Base-by-base conservation (phyloP, 2,797 vertebrate genomes). In the Gallinago nigripennis region DNA sequence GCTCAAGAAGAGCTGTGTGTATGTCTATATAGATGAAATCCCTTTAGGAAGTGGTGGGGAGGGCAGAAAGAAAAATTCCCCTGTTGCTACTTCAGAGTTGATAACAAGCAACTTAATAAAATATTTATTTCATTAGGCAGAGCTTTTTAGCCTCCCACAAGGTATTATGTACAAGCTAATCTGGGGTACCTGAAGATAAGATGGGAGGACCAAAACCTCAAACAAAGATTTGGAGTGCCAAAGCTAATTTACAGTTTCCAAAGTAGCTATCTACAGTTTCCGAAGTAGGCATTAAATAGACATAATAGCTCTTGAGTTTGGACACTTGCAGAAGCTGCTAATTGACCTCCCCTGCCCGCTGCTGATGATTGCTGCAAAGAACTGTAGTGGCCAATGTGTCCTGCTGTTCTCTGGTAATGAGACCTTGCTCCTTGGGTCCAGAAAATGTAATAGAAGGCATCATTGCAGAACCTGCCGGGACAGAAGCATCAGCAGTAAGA, bases 371-470 rank as follows among this genome's bases (percentile, higher is more conserved):
- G 58, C 81, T 80, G 43, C 12, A 30, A 54, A 92, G 75, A 84
- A 11, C 24, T 3, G 2, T 9, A 69, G 77, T 43, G 57, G 68
- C 64, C 53, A 50, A 4, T 0, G 0, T 31, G 75, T 86, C 69
- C 79, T 86, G 77, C 90, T 86, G 60, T 79, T 94, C 66, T 70
- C 25, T 75, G 2, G n/a, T 92, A 90, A 95, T 86, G 54, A 95
- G 56, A 48, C 30, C 37, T 88, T 82, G 57, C 21, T 95, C 37
- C 43, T 76, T 54, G n/a, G 30, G n/a, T 73, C 33, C 71, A 65
- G 63, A 41, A 89, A 89, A 76, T 6, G 33, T 53, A 37, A 57
- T 46, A 72, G 80, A 87, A 84, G 87, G 31, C 88, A 65, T 20
- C 28, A 4, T 11, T 76, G 86, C 28, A 31, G 73, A 90, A 48